These are phyloP conservation scores for Montipora capitata DNA, from an alignment of 92 coral and sea anemone genomes.

Conservation along the genomic window DNA sequence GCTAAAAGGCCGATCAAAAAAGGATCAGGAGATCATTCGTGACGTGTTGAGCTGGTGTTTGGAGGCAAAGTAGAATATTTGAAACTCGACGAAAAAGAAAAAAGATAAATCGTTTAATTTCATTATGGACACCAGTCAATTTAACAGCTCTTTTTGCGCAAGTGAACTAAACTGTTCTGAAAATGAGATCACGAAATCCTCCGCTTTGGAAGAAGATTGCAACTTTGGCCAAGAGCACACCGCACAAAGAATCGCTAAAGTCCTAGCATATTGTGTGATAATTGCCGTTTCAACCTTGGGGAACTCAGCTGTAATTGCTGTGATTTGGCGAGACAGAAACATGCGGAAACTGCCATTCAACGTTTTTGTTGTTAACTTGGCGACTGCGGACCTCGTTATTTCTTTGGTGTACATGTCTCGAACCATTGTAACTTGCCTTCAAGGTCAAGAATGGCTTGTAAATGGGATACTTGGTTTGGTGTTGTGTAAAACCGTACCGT, in stretches of 20 bases:
- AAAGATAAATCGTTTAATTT: not conserved
- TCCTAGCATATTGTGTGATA: constrained; percentile 57
- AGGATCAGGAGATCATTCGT: no score
- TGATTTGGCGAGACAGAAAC: constrained; percentile 26
- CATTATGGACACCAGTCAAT: not conserved
- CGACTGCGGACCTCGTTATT: constrained; percentile 64
- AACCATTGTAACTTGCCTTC: constrained; percentile 52
- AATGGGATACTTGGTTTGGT: constrained; percentile 53
- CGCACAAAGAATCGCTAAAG: not conserved
- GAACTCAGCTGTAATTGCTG: constrained; percentile 56
- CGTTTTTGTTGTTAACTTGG: constrained; percentile 65
- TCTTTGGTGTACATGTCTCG: constrained; percentile 74
- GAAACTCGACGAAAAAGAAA: no score
- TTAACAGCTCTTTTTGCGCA: not conserved
- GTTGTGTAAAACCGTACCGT: constrained; percentile 66
- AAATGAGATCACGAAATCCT: not conserved
- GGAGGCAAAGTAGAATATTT: no score
- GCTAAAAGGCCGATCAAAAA: no score
- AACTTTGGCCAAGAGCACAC: constrained; percentile 10
- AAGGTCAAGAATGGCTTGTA: constrained; percentile 50
- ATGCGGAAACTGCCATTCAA: constrained; percentile 37
- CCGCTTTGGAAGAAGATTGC: constrained; percentile 3
- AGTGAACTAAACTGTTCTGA: not conserved
- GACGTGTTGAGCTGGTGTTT: no score
- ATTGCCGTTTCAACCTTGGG: constrained; percentile 60